Base-by-base conservation (phyloP, 2,888 invertebrate species). In the Rutpela maculata region DNA sequence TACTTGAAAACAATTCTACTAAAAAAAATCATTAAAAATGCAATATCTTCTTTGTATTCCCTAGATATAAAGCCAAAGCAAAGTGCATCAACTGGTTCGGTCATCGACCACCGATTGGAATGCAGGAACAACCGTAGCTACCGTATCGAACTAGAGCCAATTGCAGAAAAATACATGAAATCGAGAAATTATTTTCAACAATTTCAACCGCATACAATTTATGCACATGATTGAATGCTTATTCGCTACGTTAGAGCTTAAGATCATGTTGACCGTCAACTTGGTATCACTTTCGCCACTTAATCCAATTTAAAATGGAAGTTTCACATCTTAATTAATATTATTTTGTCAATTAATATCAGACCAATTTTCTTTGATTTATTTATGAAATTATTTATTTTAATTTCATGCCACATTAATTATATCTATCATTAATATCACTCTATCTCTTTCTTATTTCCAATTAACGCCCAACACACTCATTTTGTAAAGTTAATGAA, bases 41-140 rank as follows among this genome's bases (percentile, higher is more conserved):
- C 12, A 43, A 43, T 43, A 15, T 12, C 7, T 43, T 43, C 43
- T 11, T 50, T 7, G 50, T 50, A 50, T 50, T 50, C n/a, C n/a
- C 6, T 50, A 50, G 50, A 50, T 50, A 77, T 74, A 59, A 74
- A 69, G 63, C 57, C 57, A 50, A 38, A 22, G 67, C 9, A 55
- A 56, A 67, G 55, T 69, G 69, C 69, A 57, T 57, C 59, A 56
- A 75, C 62, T 79, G 50, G 59, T 70, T 70, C 72, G 84, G 85
- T 85, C 85, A 82, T 78, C 82, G 85, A 84, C 84, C 85, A 85
- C 77, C 78, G 72, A 75, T 67, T 77, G 84, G 83, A 85, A 84
- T 84, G 84, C 79, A 81, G 82, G 80, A 78, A 81, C 71, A 81
- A 83, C 82, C 77, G 82, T 84, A 80, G 82, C 82, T 81, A 81